A percentile compares a stretch with the other conserved stretches of the same genome.
Conservation (phyloP, 2,113 vertebrate species). For the Corynorhinus townsendii region DNA sequence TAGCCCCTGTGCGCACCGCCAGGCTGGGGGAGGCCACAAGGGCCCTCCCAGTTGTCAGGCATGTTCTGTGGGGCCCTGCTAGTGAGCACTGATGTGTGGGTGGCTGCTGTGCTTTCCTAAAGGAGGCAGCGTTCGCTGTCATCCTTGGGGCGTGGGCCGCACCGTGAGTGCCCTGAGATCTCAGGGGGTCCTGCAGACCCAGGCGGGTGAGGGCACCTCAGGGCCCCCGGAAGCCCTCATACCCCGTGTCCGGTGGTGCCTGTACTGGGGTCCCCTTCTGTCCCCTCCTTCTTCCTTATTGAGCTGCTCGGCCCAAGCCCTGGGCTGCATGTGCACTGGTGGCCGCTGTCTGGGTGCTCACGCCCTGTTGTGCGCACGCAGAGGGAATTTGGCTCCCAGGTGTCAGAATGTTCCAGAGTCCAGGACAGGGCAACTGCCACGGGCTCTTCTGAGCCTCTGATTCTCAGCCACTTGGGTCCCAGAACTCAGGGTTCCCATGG, state of each 20-base stretch:
- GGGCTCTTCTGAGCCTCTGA: neutral
- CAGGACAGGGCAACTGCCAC: neutral
- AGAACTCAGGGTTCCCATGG: neutral
- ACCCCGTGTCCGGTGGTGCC: rapidly evolving
- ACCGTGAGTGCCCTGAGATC: neutral
- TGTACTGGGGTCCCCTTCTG: neutral
- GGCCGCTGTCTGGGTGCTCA: rapidly evolving
- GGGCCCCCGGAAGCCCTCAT: neutral
- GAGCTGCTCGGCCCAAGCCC: neutral
- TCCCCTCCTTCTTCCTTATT: neutral
- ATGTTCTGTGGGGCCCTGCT: neutral
- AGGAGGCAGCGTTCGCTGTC: neutral
- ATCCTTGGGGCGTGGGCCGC: neutral
- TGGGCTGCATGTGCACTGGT: neutral
- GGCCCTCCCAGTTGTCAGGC: neutral
- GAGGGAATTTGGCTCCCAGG: neutral
- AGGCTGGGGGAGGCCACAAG: neutral
- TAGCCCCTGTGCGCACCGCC: neutral
- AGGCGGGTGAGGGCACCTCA: neutral
- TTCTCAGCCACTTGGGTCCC: neutral
- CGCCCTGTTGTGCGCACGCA: too few relatives aligned
- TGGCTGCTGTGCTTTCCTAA: neutral
- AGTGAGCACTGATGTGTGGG: rapidly evolving
- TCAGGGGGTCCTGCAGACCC: neutral
- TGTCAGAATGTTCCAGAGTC: neutral